Evolutionary conservation across 2,113 vertebrate genomes (phyloP).

Genomic region (Paratilapia polleni): DNA sequence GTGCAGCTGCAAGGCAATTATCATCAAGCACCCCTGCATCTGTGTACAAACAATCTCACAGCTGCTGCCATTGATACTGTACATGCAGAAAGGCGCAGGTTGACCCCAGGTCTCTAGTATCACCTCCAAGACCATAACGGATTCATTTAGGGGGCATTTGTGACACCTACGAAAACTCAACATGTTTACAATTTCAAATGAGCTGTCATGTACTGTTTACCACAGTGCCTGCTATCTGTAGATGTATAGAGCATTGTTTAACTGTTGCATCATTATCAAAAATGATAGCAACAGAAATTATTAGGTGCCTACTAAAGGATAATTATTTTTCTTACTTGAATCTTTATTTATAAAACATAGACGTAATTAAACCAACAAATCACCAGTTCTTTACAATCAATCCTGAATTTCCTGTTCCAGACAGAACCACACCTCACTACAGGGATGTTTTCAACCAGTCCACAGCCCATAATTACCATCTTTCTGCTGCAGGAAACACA

Average conservation of each 20-base stretch:
- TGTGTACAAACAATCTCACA: slow-evolving; percentile 84
- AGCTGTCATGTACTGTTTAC: slow-evolving; percentile 22
- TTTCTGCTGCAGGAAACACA: no score
- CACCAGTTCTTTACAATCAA: not conserved
- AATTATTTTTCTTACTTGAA: not conserved
- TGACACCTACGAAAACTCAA: slow-evolving; percentile 54
- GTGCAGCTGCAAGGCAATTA: slow-evolving; percentile 82
- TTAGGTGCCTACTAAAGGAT: not conserved
- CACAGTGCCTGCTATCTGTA: slow-evolving; percentile 10
- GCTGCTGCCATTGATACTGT: slow-evolving; percentile 79
- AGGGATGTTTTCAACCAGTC: not conserved
- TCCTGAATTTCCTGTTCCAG: not conserved
- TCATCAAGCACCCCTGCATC: slow-evolving; percentile 78
- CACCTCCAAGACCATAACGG: slow-evolving; percentile 34
- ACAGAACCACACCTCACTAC: not conserved
- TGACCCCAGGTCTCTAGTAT: slow-evolving; percentile 56
- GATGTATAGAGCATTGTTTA: not conserved
- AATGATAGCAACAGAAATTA: slow-evolving; percentile 16
- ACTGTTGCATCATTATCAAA: slow-evolving; percentile 28
- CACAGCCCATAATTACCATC: no score
- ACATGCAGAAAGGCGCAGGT: slow-evolving; percentile 65
- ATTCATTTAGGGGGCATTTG: slow-evolving; percentile 52
- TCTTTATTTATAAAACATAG: not conserved
- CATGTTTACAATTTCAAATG: slow-evolving; percentile 68
- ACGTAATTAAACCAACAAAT: not conserved